phyloP scores from a whole-genome alignment of 1,140 invertebrate species.

The Rhyacophila brunnea region DNA sequence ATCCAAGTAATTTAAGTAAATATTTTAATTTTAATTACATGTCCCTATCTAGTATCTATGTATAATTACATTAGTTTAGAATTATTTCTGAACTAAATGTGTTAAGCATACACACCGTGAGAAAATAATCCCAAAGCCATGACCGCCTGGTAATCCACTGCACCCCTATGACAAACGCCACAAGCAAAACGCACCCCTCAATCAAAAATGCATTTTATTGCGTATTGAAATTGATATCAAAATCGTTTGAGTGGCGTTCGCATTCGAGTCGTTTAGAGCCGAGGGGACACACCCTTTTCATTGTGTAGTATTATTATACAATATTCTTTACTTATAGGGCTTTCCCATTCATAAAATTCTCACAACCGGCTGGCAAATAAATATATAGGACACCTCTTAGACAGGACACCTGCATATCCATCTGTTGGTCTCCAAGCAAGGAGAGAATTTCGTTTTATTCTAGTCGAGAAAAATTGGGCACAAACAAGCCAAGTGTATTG shows the following conservation, averaged over 20 bases:
- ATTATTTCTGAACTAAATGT: too few species aligned
- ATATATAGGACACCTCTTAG: slow-evolving; percentile 28
- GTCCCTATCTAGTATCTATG: too few species aligned
- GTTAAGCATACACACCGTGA: slow-evolving; percentile 9
- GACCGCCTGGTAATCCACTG: slow-evolving; percentile 26
- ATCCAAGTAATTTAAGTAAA: too few species aligned
- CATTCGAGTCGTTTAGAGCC: not conserved
- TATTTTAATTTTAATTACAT: too few species aligned
- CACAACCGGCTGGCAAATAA: slow-evolving; percentile 7
- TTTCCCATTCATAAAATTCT: slow-evolving; percentile 24
- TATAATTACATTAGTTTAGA: too few species aligned
- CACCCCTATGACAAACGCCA: not conserved
- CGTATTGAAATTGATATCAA: not conserved
- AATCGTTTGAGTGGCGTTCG: not conserved
- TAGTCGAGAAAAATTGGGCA: too few species aligned
- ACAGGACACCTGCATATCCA: too few species aligned
- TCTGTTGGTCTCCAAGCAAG: too few species aligned
- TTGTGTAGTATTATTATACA: slow-evolving; percentile 29
- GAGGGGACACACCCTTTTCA: slow-evolving; percentile 22
- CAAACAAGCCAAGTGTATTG: too few species aligned
- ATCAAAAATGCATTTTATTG: slow-evolving; percentile 7
- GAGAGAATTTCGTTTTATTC: too few species aligned
- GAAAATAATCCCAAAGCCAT: slow-evolving; percentile 27
- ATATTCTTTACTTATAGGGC: slow-evolving; percentile 27
- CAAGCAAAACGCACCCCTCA: not conserved